Evolutionary conservation across 2,888 invertebrate species (phyloP).

Genomic region (Ormyrus thymus): DNA sequence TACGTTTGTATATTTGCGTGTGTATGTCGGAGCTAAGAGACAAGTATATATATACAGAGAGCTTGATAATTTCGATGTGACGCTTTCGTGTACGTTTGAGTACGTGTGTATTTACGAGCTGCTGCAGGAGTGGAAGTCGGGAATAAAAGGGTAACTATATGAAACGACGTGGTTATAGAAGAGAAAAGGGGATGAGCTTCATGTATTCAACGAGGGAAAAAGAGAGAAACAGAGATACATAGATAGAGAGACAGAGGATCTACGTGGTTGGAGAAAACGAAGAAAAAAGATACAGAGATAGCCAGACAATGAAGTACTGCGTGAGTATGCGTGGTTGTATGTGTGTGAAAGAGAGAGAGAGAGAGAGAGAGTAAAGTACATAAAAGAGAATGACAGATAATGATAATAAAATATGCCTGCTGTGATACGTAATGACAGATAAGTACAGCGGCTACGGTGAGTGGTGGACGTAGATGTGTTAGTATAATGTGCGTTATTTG

Average conservation of each 20-base stretch:
- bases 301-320: background rate
- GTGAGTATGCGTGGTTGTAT: background rate
- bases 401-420: slow-evolving; percentile 46
- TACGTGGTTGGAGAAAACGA: background rate
- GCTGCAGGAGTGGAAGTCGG: background rate
- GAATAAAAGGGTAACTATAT: slow-evolving; percentile 17
- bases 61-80: slow-evolving; percentile 16
- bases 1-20: slow-evolving; percentile 4
- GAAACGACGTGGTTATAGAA: slow-evolving; percentile 28
- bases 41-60: too few species aligned
- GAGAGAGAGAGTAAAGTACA: slow-evolving; percentile 16
- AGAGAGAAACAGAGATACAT: slow-evolving; percentile 1
- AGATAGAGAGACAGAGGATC: slow-evolving; percentile 6
- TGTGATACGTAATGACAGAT: slow-evolving; percentile 44
- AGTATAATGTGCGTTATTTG: background rate
- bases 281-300: background rate
- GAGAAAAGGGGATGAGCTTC: slow-evolving; percentile 4
- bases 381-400: slow-evolving; percentile 46
- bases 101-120: background rate
- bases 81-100: background rate
- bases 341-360: slow-evolving; percentile 3
- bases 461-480: background rate
- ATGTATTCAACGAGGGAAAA: slow-evolving; percentile 39
- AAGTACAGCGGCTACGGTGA: slow-evolving; percentile 27
- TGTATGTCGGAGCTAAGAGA: background rate